Percentiles rank a stretch among this genome's conserved stretches.
phyloP scores from a whole-genome alignment of 2,113 vertebrate species.

The Hippolais icterina region DNA sequence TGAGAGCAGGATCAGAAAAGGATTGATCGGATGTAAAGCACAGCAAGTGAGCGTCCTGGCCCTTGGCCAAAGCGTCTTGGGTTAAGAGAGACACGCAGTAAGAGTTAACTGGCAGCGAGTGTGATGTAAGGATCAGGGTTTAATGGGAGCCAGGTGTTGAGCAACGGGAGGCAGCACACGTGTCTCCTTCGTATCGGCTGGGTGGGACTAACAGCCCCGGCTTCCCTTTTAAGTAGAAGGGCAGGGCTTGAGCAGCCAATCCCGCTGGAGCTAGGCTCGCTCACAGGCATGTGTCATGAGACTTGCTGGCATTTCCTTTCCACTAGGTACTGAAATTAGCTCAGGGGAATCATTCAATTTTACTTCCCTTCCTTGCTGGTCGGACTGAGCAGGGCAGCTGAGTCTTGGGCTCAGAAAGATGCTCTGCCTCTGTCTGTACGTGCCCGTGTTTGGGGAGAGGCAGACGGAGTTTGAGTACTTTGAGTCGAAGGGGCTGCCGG shows the following conservation, averaged over 20 bases:
- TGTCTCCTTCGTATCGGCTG: background rate
- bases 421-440: constrained; percentile 90
- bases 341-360: background rate
- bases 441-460: constrained; percentile 80
- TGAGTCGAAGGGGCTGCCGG: constrained; percentile 89
- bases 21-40: background rate
- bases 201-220: background rate
- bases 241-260: constrained; percentile 70
- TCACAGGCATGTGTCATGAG: constrained; percentile 52
- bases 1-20: background rate
- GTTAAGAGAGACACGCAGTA: background rate
- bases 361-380: background rate
- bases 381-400: background rate
- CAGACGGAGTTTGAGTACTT: constrained; percentile 90
- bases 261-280: background rate
- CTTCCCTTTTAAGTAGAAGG: constrained; percentile 67
- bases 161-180: constrained; percentile 27
- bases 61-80: background rate
- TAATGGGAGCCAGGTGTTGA: background rate
- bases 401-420: constrained; percentile 62
- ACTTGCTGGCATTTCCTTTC: constrained; percentile 71
- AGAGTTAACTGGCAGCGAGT: constrained; percentile 21
- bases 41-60: background rate
- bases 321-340: background rate
- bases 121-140: constrained; percentile 39